Evolutionary conservation across 2,797 vertebrate species (phyloP).

Genomic region (Mormyrops attenuatus): DNA sequence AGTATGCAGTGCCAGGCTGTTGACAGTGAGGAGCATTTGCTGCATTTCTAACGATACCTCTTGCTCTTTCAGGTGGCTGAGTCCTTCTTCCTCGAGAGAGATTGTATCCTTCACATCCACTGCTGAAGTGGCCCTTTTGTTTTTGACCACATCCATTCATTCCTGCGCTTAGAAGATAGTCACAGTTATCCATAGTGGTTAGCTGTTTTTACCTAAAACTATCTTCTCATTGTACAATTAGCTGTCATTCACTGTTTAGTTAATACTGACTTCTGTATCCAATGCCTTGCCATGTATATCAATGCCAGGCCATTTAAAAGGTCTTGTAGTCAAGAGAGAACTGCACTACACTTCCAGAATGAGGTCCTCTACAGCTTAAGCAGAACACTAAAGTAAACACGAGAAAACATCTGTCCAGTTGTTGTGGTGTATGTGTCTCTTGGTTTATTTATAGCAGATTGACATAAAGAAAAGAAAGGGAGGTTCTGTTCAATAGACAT

Average conservation of each 20-base stretch:
- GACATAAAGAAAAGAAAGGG: neutral
- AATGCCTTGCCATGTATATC: neutral
- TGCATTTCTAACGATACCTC: neutral
- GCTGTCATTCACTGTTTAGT: neutral
- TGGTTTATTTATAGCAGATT: neutral
- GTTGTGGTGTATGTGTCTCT: neutral
- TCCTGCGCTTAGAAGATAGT: neutral
- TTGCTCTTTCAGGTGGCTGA: conserved; percentile 58
- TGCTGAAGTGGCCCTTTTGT: neutral
- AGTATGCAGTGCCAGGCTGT: neutral
- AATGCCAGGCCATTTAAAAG: neutral
- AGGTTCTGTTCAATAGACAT: neutral
- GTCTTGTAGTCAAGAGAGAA: neutral
- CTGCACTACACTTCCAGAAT: neutral
- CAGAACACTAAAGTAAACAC: neutral
- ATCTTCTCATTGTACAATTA: neutral
- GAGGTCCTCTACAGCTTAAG: neutral
- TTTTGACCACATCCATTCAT: neutral
- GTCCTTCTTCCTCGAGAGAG: conserved; percentile 56
- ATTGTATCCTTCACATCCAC: conserved; percentile 60
- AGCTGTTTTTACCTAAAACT: neutral
- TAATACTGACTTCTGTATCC: neutral
- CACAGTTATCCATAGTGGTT: neutral
- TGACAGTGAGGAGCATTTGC: neutral
- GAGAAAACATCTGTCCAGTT: neutral